Percentiles rank a stretch among this genome's conserved stretches.
Evolutionary conservation across 2,797 vertebrate species (phyloP).

Genomic region (Bovichtus variegatus): DNA sequence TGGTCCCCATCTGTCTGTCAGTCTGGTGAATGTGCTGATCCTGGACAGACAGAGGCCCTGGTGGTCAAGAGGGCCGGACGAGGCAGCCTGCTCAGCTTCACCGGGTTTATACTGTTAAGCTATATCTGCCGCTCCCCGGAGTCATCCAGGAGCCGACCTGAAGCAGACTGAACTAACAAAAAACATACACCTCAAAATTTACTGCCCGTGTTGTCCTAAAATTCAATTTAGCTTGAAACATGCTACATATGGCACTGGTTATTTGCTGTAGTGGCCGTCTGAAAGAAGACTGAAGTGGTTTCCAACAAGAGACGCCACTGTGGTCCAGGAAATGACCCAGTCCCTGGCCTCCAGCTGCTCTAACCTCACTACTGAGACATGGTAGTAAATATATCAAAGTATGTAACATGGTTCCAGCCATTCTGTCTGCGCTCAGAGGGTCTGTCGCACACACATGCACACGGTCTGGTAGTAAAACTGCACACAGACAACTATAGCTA

Average conservation of each 20-base stretch:
- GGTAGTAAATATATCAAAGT: conserved; percentile 81
- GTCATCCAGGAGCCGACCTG: conserved; percentile 53
- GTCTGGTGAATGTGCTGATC: conserved; percentile 58
- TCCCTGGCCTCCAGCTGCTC: conserved; percentile 66
- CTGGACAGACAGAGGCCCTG: conserved; percentile 39
- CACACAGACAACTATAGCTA: conserved; percentile 47
- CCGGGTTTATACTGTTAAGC: conserved; percentile 31
- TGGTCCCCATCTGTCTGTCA: conserved; percentile 51
- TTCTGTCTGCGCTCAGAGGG: conserved; percentile 57
- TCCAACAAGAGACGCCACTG: conserved; percentile 68
- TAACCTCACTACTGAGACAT: conserved; percentile 60
- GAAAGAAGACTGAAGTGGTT: conserved; percentile 61
- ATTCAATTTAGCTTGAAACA: conserved; percentile 62
- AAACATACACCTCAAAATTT: conserved; percentile 70
- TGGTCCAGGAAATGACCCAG: conserved; percentile 81
- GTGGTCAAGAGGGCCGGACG: conserved; percentile 51
- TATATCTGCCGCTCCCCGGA: conserved; percentile 42
- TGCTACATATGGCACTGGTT: conserved; percentile 75
- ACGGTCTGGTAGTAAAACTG: conserved; percentile 67
- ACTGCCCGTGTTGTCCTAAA: conserved; percentile 50
- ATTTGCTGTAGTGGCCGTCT: conserved; percentile 64
- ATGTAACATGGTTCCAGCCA: conserved; percentile 65
- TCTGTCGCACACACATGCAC: conserved; percentile 32
- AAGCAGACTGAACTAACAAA: conserved; percentile 55
- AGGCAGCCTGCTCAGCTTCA: conserved; percentile 41